Conservation (phyloP, 2,113 vertebrate genomes). For the Murina feae region DNA sequence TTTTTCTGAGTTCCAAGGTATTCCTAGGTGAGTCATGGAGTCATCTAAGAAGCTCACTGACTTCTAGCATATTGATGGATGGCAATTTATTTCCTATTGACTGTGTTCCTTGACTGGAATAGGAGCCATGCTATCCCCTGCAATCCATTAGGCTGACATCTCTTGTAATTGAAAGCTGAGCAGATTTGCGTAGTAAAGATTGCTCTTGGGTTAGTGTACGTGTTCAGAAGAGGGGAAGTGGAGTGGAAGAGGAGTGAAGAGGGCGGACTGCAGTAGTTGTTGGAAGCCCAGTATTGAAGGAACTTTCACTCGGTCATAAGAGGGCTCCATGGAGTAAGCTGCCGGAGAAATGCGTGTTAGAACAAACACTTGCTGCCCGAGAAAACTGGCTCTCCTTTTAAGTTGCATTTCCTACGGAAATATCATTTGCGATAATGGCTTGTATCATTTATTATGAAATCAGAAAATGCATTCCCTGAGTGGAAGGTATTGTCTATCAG, state of each 20-base stretch:
- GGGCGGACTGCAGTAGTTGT: neutral
- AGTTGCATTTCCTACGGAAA: neutral
- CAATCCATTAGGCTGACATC: constrained; percentile 29
- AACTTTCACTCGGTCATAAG: neutral
- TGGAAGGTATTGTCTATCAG: neutral
- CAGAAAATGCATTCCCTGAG: neutral
- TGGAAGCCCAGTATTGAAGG: neutral
- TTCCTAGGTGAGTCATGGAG: neutral
- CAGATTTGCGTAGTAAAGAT: constrained; percentile 2
- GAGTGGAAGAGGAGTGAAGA: neutral
- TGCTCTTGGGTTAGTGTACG: constrained; percentile 5
- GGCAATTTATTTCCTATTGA: constrained; percentile 41
- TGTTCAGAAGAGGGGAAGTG: neutral
- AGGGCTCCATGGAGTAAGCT: neutral
- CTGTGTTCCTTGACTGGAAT: neutral
- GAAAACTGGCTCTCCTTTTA: neutral
- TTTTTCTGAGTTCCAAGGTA: neutral
- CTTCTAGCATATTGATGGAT: neutral
- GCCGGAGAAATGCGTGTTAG: neutral
- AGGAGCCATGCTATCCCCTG: neutral
- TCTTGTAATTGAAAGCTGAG: constrained; percentile 21
- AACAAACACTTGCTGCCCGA: neutral
- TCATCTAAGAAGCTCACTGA: neutral
- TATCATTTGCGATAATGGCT: neutral
- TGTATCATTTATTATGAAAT: constrained; percentile 22